phyloP scores from a whole-genome alignment of 2,113 vertebrate genomes.

The Oryzias curvinotus region DNA sequence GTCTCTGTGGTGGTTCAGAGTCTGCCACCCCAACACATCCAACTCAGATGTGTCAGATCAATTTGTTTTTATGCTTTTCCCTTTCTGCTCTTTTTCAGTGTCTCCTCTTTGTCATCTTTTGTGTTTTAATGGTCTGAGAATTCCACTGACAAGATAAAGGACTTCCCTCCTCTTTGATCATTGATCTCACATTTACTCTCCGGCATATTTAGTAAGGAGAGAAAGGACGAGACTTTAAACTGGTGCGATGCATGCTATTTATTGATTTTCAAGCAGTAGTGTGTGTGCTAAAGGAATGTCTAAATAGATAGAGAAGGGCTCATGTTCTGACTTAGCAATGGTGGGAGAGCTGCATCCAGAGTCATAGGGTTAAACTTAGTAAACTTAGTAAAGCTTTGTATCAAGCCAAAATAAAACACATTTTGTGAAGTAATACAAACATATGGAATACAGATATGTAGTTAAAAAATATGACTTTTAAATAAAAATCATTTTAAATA shows the following conservation, averaged over 20 bases:
- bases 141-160: conserved; percentile 9
- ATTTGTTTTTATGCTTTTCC: conserved; percentile 1
- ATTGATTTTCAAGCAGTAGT: conserved; percentile 16
- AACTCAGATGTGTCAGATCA: neutral
- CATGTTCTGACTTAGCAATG: too few species aligned
- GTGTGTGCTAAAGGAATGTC: neutral
- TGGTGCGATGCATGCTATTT: conserved; percentile 11
- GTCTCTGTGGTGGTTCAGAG: conserved; percentile 17
- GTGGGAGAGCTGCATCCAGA: too few species aligned
- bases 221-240: conserved; percentile 16
- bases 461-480: too few species aligned
- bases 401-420: too few species aligned
- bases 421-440: too few species aligned
- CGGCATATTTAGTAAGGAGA: conserved; percentile 24
- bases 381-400: too few species aligned
- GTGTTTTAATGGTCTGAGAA: conserved; percentile 22
- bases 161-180: conserved; percentile 26
- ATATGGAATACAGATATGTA: too few species aligned
- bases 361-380: too few species aligned
- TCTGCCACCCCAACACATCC: conserved; percentile 8
- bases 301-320: neutral
- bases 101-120: conserved; percentile 7
- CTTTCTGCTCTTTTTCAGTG: neutral
- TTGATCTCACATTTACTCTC: conserved; percentile 34
- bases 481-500: too few species aligned